Base-by-base conservation (phyloP, 2,888 invertebrate genomes). In the Eudemis profundana region DNA sequence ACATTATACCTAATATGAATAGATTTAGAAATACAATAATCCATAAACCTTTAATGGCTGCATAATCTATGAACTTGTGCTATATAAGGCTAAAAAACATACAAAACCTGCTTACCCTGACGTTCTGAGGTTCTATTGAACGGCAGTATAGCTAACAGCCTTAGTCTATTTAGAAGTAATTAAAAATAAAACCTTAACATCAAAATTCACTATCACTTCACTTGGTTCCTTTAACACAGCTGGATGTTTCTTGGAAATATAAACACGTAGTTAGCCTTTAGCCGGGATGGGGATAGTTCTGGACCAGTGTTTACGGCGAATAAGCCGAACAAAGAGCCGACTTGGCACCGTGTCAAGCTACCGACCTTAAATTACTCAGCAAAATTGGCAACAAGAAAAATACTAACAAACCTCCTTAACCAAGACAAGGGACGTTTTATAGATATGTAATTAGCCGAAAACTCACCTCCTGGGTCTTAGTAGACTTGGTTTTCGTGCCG, bases 311-410 rank as follows among this genome's bases (percentile, higher is more conserved):
- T 29, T 23, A 12, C 33, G 8, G 27, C 15, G 46, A 29, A 62
- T 29, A 50, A 14, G 42, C n/a, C 56, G 56, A 44, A 33, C 40
- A 49, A 53, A 44, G 57, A 44, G 36, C 14, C 46, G 17, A 50
- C 23, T 63, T 68, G 64, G 64, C 63, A 68, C 33, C n/a, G 47
- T 63, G 59, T 47, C 63, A 68, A 64, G 27, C 33, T 8, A 15
- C 7, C 40, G 50, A 61, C 38, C 50, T 54, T 36, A 60, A 68
- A 64, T 64, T 64, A 68, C 67, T 67, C 67, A 67, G 67, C 67
- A 61, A 23, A 33, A 59, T 46, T 29, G 40, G 49, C 59, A 65
- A 61, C 66, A 61, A 66, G 54, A 62, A 62, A 56, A 62, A 54
- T 42, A 65, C 49, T 42, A 62, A 51, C 51, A 44, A 46, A 50